A percentile compares a stretch with the other conserved stretches of the same genome.
phyloP scores from a whole-genome alignment of 2,113 vertebrate genomes.

The Petroica traversi region DNA sequence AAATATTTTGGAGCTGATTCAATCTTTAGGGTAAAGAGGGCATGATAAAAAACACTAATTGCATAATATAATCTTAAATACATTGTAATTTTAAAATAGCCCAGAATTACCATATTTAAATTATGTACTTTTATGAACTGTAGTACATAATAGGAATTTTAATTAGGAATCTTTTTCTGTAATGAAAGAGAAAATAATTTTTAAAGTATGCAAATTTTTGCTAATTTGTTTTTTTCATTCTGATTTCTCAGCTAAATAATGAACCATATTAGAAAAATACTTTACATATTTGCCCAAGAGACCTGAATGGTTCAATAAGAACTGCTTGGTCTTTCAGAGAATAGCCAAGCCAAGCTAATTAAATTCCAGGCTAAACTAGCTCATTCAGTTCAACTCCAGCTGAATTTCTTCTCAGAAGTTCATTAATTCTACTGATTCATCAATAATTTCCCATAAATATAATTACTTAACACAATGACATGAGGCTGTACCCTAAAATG shows the following conservation, averaged over 20 bases:
- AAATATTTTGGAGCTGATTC: background rate
- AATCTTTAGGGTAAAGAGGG: background rate
- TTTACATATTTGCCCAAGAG: background rate
- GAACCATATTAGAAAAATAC: background rate
- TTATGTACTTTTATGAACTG: conserved; percentile 8
- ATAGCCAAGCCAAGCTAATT: background rate
- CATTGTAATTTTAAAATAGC: conserved; percentile 17
- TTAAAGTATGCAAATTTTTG: background rate
- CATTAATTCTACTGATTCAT: background rate
- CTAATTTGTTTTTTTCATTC: conserved; percentile 52
- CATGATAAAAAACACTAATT: background rate
- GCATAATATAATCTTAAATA: conserved; percentile 32
- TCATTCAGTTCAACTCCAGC: background rate
- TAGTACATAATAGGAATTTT: conserved; percentile 41
- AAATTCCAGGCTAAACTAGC: background rate
- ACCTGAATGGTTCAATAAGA: background rate
- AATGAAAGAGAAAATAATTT: background rate
- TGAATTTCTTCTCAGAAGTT: background rate
- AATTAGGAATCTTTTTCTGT: conserved; percentile 22
- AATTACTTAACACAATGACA: background rate
- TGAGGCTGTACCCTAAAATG: background rate
- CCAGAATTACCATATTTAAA: conserved; percentile 39
- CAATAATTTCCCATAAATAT: background rate
- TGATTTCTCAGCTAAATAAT: conserved; percentile 46
- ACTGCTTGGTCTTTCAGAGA: conserved; percentile 1